Percentiles rank a stretch among this genome's conserved stretches.
Evolutionary conservation across 2,113 vertebrate genomes (phyloP).

Genomic region (Dasyurus viverrinus): DNA sequence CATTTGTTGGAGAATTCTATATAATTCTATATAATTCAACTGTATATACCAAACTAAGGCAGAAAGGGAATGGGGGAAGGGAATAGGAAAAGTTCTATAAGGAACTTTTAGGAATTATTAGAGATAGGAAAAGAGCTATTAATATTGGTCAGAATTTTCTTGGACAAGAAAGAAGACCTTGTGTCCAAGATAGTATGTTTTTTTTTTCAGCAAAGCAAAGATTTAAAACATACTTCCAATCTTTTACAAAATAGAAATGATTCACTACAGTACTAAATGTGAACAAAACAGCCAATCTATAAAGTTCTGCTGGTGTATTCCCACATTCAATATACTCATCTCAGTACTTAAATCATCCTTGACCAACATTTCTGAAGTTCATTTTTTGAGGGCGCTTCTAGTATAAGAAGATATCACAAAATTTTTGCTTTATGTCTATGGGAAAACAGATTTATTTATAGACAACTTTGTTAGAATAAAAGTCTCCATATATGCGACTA

Average conservation of each 20-base stretch:
- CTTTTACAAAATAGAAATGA: not conserved
- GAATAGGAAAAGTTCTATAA: not conserved
- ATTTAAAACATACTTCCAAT: not conserved
- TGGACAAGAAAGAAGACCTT: not conserved
- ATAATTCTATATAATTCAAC: not conserved
- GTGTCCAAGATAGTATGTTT: not conserved
- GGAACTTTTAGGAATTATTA: too few species aligned
- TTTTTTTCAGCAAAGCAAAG: not conserved
- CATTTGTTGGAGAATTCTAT: not conserved
- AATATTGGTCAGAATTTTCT: not conserved
- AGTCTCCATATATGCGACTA: not conserved
- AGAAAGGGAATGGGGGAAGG: not conserved
- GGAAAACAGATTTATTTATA: not conserved
- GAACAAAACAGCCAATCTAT: not conserved
- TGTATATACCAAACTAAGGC: not conserved
- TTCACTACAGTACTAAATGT: not conserved
- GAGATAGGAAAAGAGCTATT: not conserved
- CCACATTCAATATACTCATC: not conserved
- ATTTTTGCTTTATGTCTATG: not conserved
- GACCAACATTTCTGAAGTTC: not conserved
- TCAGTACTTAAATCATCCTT: not conserved
- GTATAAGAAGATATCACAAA: not conserved
- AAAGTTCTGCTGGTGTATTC: not conserved
- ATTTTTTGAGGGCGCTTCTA: not conserved
- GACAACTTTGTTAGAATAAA: not conserved